These are phyloP conservation scores for Drosophila subobscura DNA, from an alignment of 1,140 invertebrate genomes.

Conservation along the genomic window DNA sequence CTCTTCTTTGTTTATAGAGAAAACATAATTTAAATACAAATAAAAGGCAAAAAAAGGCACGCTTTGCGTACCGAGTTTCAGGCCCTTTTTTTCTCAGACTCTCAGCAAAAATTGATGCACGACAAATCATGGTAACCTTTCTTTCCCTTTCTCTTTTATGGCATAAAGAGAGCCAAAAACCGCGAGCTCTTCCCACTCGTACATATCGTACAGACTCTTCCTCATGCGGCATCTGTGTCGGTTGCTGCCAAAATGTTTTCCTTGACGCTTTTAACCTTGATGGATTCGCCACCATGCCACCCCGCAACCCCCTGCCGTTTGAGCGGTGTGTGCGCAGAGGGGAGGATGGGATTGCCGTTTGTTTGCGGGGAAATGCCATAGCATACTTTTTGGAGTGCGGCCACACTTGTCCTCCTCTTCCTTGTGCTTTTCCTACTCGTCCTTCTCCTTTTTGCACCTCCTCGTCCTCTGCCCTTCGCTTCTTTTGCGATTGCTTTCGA, in stretches of 20 bases:
- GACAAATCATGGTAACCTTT: too few species aligned
- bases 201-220: not conserved
- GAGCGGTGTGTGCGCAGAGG: not conserved
- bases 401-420: not conserved
- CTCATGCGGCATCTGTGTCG: slow-evolving; percentile 1
- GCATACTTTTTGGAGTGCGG: slow-evolving; percentile 67
- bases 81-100: too few species aligned
- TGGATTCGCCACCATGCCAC: slow-evolving; percentile 30
- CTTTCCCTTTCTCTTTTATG: not conserved
- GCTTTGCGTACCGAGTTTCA: too few species aligned
- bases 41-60: too few species aligned
- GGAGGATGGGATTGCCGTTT: slow-evolving; percentile 9
- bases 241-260: slow-evolving; percentile 66
- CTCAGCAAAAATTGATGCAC: too few species aligned
- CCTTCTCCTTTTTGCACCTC: too few species aligned
- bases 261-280: slow-evolving; percentile 71
- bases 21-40: too few species aligned
- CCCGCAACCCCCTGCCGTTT: not conserved
- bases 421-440: too few species aligned
- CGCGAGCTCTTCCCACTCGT: slow-evolving; percentile 4
- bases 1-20: too few species aligned
- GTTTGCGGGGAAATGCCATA: slow-evolving; percentile 43
- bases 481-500: too few species aligned
- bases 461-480: too few species aligned
- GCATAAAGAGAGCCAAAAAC: not conserved